These are phyloP conservation scores for Tachysurus fulvidraco DNA, from an alignment of 2,113 vertebrate species.

Conservation along the genomic window DNA sequence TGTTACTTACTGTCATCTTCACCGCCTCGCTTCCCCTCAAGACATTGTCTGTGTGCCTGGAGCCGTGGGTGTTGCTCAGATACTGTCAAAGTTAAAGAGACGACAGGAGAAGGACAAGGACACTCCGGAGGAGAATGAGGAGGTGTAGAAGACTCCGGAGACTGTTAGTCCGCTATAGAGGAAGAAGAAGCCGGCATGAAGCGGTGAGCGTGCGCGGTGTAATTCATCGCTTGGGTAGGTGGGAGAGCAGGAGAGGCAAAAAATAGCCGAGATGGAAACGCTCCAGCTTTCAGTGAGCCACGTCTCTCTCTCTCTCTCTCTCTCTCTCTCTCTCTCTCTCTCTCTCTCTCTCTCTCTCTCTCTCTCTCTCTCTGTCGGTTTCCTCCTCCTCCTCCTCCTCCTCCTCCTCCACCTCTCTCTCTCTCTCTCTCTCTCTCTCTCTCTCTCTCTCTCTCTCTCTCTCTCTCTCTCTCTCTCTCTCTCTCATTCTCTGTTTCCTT, in stretches of 20 bases:
- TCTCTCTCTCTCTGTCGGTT: not conserved
- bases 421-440: not conserved
- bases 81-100: slow-evolving; percentile 26
- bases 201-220: slow-evolving; percentile 53
- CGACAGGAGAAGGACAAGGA: not conserved
- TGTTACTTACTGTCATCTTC: slow-evolving; percentile 79
- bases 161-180: slow-evolving; percentile 59
- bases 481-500: too few species aligned
- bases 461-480: not conserved
- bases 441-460: not conserved
- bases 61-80: slow-evolving; percentile 28
- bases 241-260: slow-evolving; percentile 59
- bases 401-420: not conserved
- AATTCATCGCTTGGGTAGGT: slow-evolving; percentile 64
- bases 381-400: not conserved
- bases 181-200: slow-evolving; percentile 61
- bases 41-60: slow-evolving; percentile 69
- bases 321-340: not conserved
- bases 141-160: slow-evolving; percentile 27
- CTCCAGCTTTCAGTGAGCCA: slow-evolving; percentile 60
- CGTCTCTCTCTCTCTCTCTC: slow-evolving; percentile 39
- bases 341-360: not conserved
- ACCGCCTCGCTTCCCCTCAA: slow-evolving; percentile 66
- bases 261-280: slow-evolving; percentile 71
- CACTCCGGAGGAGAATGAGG: not conserved